phyloP scores from a whole-genome alignment of 2,888 invertebrate species.

The Bugulina stolonifera region DNA sequence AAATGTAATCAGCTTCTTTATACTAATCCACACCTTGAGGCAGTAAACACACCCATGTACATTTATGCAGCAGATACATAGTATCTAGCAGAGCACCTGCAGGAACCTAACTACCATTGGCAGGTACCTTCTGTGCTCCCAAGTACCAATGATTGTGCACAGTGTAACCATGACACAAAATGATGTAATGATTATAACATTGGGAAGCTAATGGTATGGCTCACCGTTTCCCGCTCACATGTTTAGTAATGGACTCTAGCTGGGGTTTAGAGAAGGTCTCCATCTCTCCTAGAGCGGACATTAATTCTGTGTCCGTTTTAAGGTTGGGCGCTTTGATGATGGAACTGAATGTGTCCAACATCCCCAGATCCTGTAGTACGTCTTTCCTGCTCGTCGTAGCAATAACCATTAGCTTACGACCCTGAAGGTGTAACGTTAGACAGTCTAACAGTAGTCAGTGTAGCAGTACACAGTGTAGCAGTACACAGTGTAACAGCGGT shows the following conservation, averaged over 20 bases:
- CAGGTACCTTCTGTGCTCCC: too few relatives aligned
- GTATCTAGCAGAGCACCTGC: too few relatives aligned
- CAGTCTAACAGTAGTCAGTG: too few relatives aligned
- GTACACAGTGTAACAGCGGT: too few relatives aligned
- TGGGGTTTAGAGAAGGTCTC: slow-evolving; percentile 47
- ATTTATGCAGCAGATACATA: too few relatives aligned
- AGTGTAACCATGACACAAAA: background rate
- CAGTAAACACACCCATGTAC: background rate
- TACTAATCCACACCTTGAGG: slow-evolving; percentile 79
- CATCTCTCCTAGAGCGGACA: slow-evolving; percentile 52
- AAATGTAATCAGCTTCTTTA: slow-evolving; percentile 86
- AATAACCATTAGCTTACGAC: slow-evolving; percentile 82
- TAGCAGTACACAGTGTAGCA: too few relatives aligned
- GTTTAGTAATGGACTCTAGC: slow-evolving; percentile 37
- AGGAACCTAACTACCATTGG: too few relatives aligned
- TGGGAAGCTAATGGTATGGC: background rate
- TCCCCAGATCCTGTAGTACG: slow-evolving; percentile 93
- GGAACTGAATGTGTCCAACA: slow-evolving; percentile 84
- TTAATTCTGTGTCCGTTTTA: slow-evolving; percentile 74
- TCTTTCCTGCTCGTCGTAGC: slow-evolving; percentile 90
- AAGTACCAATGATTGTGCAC: too few relatives aligned
- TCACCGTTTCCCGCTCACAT: slow-evolving; percentile 47
- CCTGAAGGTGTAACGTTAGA: slow-evolving; percentile 55
- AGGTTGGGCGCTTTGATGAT: slow-evolving; percentile 87
- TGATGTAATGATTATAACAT: background rate